Evolutionary conservation across 2,797 vertebrate genomes (phyloP), one percentile per base, ranked within the genome.

Genomic region (Acrossocheilus wenchowensis): DNA sequence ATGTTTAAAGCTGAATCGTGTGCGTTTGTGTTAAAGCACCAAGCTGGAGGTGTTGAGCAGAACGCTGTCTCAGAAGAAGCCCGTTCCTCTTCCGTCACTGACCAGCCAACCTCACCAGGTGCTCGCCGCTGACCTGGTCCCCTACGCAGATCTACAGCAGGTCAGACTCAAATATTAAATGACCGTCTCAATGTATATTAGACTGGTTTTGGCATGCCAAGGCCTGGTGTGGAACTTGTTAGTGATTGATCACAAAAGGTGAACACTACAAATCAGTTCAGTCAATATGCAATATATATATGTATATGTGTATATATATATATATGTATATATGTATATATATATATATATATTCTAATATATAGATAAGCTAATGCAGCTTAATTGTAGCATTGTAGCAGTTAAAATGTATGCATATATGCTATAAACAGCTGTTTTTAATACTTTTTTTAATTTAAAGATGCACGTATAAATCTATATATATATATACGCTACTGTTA

Each of bases 51-150:
- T 97, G 91, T 92, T 98, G 89, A 97, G 97, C 91, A 97, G 90
- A 93, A 96, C 91, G 88, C 93, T 98, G 87, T 96, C 96, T 26
- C 97, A 97, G 90, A 99, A 97, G 95, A 98, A 98, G 92, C 93
- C 97, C 1, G 95, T 95, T 0, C 92, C 96, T 34, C 95, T 99
- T 75, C 97, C 98, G 0, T 97, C 97, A n/a, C 95, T 99, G 84
- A 99, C 98, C 86, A 97, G 94, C 92, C 98, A 99, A 88, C 98
- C 98, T 0, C 98, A 99, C 92, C 98, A 99, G 94, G 97, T 99
- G 91, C 97, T 99, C 23, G 97, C 98, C 36, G 98, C 97, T 1
- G 97, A 99, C 83, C 96, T 97, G 21, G 95, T 98, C 92, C 96
- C 97, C 89, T 96, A 96, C 23, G 94, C 98, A 2, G 98, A 99